These are phyloP conservation scores for Chrosomus eos DNA, from an alignment of 2,797 vertebrate species.

Conservation along the genomic window DNA sequence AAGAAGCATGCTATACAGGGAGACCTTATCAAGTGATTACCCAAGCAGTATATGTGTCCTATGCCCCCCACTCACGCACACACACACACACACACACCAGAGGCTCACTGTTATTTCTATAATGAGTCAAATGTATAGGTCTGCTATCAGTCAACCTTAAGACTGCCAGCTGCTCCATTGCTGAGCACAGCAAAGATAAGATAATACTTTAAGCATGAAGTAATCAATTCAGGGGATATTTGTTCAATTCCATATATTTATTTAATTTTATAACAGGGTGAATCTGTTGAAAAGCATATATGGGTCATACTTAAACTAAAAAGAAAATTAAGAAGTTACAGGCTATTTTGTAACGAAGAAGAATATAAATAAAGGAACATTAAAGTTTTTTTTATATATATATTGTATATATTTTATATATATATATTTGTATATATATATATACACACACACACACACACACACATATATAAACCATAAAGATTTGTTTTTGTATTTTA, in stretches of 20 bases:
- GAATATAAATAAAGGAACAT: background rate
- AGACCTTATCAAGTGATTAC: constrained; percentile 57
- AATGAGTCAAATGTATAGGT: constrained; percentile 58
- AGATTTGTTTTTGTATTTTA: background rate
- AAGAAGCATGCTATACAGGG: background rate
- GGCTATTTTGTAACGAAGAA: background rate
- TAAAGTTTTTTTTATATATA: background rate
- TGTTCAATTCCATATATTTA: background rate
- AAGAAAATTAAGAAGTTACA: background rate
- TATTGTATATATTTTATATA: no score
- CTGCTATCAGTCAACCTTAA: constrained; percentile 74
- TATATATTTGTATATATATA: no score
- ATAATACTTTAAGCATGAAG: constrained; percentile 59
- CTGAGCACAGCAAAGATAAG: constrained; percentile 70
- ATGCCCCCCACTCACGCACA: constrained; percentile 47
- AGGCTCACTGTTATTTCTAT: constrained; percentile 50
- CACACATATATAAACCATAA: background rate
- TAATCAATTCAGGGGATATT: constrained; percentile 23
- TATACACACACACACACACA: no score
- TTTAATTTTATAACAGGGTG: background rate
- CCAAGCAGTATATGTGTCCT: constrained; percentile 61
- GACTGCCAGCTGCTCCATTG: constrained; percentile 66
- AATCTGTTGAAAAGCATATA: background rate
- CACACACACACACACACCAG: background rate
- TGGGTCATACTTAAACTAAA: background rate